Base-by-base conservation (phyloP, 2,888 invertebrate genomes). In the Eupeodes latifasciatus region DNA sequence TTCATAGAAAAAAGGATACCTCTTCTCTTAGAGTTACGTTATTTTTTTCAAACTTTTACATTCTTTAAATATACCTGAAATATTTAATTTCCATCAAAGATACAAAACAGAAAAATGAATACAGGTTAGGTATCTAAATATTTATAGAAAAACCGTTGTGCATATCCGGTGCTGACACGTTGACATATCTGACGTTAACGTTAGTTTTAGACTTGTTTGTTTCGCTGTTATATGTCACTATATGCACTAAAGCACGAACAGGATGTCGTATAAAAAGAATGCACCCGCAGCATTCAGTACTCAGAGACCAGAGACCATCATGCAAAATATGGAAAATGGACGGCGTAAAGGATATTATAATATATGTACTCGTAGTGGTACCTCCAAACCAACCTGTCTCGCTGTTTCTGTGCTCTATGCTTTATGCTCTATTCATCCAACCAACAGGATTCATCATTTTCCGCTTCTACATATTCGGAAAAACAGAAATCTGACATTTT, bases 71-170 rank as follows among this genome's bases (percentile, higher is more conserved):
- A 55, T 47, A 34, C 16, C 5, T 66, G 27, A 47, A 66, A 47
- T 49, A 74, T 61, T 47, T 40, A 51, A 53, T 71, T 76, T 77
- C 64, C 67, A 66, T 53, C 49, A 19, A 36, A 71, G 64, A 16
- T 59, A n/a, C 12, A 34, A 61, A 61, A 4, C 2, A 40, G n/a
- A 61, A n/a, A 55, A 76, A 36, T 27, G 49, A 19, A 71, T 47
- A 36, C 47, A 4, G 36, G 5, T 27, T 69, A 10, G 44, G 12
- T 10, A 47, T 47, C 40, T 40, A 40, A 40, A 47, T 82, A 69
- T 82, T 85, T 82, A 82, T 78, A 67, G 74, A 74, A 49, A 67
- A 36, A n/a, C 47, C 69, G 44, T 75, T 82, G 78, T 86, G 78
- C 74, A 82, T 78, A 79, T 86, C 85, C 61, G 27, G 40, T 66